Conservation (phyloP, 1,140 invertebrate genomes). For the Stratiolaelaps scimitus region DNA sequence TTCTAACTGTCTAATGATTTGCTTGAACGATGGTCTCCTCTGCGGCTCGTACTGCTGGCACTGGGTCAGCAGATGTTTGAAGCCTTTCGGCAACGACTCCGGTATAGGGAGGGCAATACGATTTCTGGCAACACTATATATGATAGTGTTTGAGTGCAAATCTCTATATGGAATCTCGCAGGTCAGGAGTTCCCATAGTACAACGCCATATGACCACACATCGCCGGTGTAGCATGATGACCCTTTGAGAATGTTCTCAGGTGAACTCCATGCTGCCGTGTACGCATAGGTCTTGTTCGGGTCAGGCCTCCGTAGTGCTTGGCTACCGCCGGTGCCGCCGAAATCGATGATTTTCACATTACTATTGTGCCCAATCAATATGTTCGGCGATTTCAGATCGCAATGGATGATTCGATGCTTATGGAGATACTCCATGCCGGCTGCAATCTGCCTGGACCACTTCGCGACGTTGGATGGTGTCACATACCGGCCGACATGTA, state of each 20-base stretch:
- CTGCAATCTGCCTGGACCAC: slow-evolving; percentile 89
- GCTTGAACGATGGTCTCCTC: too few species aligned
- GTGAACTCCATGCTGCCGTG: slow-evolving; percentile 98
- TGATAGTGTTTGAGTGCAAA: slow-evolving; percentile 88
- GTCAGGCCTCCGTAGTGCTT: slow-evolving; percentile 56
- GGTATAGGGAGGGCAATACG: slow-evolving; percentile 80
- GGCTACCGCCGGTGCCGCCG: slow-evolving; percentile 80
- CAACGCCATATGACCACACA: slow-evolving; percentile 68
- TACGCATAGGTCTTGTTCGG: too few species aligned
- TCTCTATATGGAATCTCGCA: slow-evolving; percentile 91
- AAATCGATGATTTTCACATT: slow-evolving; percentile 94
- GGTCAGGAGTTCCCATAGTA: slow-evolving; percentile 90
- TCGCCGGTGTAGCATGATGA: slow-evolving; percentile 61
- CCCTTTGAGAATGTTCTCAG: slow-evolving; percentile 91
- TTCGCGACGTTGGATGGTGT: slow-evolving; percentile 66
- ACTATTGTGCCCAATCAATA: slow-evolving; percentile 76
- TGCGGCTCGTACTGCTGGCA: slow-evolving; percentile 51
- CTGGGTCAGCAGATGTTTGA: slow-evolving; percentile 65
- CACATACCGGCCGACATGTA: slow-evolving; percentile 63
- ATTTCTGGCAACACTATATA: slow-evolving; percentile 91
- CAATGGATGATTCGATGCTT: slow-evolving; percentile 91
- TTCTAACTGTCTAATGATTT: too few species aligned
- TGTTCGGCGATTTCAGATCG: slow-evolving; percentile 58
- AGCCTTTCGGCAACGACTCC: slow-evolving; percentile 63
- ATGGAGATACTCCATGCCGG: slow-evolving; percentile 92